These are phyloP conservation scores for Latrodectus hesperus DNA, from an alignment of 2,888 invertebrate species.

Conservation along the genomic window DNA sequence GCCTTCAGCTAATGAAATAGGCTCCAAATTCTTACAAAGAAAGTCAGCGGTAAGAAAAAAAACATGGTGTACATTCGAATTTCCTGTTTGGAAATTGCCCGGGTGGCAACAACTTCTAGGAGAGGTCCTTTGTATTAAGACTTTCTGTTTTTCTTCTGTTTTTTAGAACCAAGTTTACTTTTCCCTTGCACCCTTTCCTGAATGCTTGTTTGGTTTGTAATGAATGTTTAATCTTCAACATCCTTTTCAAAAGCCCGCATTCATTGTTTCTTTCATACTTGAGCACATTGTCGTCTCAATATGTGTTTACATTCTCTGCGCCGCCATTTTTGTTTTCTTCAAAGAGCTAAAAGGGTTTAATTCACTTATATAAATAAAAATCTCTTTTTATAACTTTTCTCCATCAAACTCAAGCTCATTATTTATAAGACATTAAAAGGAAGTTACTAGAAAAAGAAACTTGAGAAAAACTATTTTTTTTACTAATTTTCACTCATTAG, in stretches of 20 bases:
- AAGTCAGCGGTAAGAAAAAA: not conserved
- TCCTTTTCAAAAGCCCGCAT: constrained; percentile 1
- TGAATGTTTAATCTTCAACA: constrained; percentile 18
- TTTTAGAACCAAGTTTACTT: constrained; percentile 4
- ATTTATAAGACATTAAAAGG: too few relatives aligned
- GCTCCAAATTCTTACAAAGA: not conserved
- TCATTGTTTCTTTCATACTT: not conserved
- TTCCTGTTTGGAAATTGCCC: constrained; percentile 44
- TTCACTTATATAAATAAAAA: too few relatives aligned
- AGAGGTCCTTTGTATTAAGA: constrained; percentile 16
- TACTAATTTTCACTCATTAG: too few relatives aligned
- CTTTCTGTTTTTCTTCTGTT: not conserved
- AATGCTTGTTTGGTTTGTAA: constrained; percentile 22
- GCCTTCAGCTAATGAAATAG: constrained; percentile 11
- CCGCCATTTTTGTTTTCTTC: not conserved
- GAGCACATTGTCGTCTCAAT: not conserved
- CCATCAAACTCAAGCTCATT: too few relatives aligned
- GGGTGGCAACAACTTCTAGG: not conserved
- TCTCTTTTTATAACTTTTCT: too few relatives aligned
- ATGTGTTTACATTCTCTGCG: not conserved
- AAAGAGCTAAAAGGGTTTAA: too few relatives aligned
- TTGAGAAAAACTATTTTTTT: too few relatives aligned
- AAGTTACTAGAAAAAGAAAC: too few relatives aligned
- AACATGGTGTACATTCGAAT: constrained; percentile 18
- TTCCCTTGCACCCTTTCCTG: constrained; percentile 1